These are phyloP conservation scores for Morpho deidamia DNA, from an alignment of 2,888 invertebrate species.

Conservation along the genomic window DNA sequence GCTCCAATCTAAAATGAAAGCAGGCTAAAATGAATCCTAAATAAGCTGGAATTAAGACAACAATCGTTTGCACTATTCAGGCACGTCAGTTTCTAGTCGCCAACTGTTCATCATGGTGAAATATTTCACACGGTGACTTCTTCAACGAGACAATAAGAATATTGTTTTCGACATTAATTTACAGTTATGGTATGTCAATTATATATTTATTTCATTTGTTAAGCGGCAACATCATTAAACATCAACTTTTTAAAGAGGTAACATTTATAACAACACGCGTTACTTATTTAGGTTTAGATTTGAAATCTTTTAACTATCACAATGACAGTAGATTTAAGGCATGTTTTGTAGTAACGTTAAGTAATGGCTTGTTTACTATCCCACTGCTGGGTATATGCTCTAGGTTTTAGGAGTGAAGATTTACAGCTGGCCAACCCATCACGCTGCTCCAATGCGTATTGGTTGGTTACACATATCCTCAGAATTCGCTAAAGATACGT, in stretches of 20 bases:
- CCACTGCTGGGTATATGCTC: too few relatives aligned
- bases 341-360: too few relatives aligned
- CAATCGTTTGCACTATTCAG: not conserved
- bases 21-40: constrained; percentile 9
- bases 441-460: too few relatives aligned
- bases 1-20: constrained; percentile 1
- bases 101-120: constrained; percentile 51
- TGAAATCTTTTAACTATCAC: too few relatives aligned
- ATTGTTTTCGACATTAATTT: constrained; percentile 24
- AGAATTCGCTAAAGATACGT: too few relatives aligned
- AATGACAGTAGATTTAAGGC: too few relatives aligned
- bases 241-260: not conserved
- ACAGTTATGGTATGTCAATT: constrained; percentile 14
- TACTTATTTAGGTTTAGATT: too few relatives aligned
- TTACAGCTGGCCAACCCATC: too few relatives aligned
- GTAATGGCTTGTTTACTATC: too few relatives aligned
- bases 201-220: constrained; percentile 14
- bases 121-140: constrained; percentile 56
- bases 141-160: constrained; percentile 22
- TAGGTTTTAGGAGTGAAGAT: too few relatives aligned
- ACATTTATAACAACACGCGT: too few relatives aligned
- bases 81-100: not conserved
- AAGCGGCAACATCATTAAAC: constrained; percentile 11
- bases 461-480: too few relatives aligned
- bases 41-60: constrained; percentile 2